A percentile compares a stretch with the other conserved stretches of the same genome.
Conservation (phyloP, 2,113 vertebrate species). For the Equus quagga region DNA sequence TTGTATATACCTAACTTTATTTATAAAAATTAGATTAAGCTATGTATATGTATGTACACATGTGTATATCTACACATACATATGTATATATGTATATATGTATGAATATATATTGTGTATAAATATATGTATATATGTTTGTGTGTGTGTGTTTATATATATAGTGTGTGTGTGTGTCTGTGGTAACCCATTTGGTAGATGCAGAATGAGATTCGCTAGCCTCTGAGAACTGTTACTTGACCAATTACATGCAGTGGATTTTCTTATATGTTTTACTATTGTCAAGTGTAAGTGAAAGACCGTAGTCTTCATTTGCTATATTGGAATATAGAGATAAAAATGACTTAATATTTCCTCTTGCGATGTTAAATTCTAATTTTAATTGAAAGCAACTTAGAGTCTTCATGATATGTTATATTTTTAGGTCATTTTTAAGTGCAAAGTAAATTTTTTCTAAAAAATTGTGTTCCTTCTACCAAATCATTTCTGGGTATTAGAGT, state of each 20-base stretch:
- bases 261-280: neutral
- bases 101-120: neutral
- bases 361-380: slow-evolving; percentile 10
- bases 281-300: neutral
- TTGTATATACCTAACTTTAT: slow-evolving; percentile 16
- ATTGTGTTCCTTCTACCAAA: neutral
- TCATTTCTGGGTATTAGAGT: neutral
- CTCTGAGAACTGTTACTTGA: neutral
- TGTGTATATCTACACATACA: too few relatives aligned
- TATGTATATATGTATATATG: neutral
- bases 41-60: neutral
- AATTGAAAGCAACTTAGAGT: neutral
- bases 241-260: neutral
- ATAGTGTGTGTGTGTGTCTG: neutral
- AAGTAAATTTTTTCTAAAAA: slow-evolving; percentile 52
- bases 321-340: neutral
- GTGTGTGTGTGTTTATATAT: neutral
- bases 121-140: neutral
- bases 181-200: neutral
- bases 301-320: neutral
- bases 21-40: neutral
- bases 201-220: neutral
- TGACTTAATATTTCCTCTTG: neutral
- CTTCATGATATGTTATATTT: neutral
- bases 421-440: slow-evolving; percentile 29